Evolutionary conservation across 2,797 vertebrate species (phyloP), one percentile per base, ranked within the genome.

Genomic region (Pygocentrus nattereri): DNA sequence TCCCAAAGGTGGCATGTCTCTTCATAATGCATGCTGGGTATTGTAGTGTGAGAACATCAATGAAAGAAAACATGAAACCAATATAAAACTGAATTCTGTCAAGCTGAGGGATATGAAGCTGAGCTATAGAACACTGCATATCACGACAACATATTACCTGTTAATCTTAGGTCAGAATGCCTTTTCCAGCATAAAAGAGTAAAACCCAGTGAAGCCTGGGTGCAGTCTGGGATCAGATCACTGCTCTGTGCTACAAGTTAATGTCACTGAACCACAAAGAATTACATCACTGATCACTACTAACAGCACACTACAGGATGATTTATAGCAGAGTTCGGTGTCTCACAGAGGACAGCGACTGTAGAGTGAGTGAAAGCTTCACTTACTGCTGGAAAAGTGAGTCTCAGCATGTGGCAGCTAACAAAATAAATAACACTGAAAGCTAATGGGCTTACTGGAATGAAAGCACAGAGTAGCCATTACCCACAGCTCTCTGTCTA

Each of bases 391-490:
- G 69, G 69, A 19, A 70, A 70, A 31, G 47, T 21, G 34, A 52
- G 69, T 16, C 69, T 54, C 50, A 72, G 49, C 27, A 19, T 47
- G 15, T 16, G 16, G 19, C 71, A 23, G 15, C 18, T 50, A 31
- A 54, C 18, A 72, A 52, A 72, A 72, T n/a, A 72, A 72, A 72
- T 52, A 52, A 72, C 27, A 18, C 68, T 11, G 69, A 52, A 52
- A 52, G 27, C 69, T 52, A 72, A 72, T 54, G 49, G 49, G 49
- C 25, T 70, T 27, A 52, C 15, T 31, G 25, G 25, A 72, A 72
- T 31, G 49, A 72, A 72, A 52, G 49, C 69, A 72, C 69, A 72
- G 25, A 72, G 25, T 25, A 21, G 69, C 69, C 49, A 54, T 72
- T 72, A 52, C 49, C 69, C 10, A 31, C 18, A 52, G 27, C 69